These are phyloP conservation scores for Caenorhabditis doughertyi DNA, from an alignment of 2,888 invertebrate species.

Conservation along the genomic window DNA sequence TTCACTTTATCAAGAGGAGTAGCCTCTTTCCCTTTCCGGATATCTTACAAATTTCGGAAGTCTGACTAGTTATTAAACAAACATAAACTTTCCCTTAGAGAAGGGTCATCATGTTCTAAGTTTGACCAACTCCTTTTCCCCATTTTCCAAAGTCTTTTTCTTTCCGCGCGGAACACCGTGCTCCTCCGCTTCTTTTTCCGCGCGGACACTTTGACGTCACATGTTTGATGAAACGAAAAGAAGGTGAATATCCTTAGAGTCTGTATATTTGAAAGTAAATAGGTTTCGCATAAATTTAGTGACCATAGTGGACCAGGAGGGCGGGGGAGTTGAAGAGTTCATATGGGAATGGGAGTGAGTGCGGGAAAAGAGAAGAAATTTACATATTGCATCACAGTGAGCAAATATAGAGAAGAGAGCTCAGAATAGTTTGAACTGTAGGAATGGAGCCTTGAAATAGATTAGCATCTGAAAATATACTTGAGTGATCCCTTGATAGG, in stretches of 20 bases:
- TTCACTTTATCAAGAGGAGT: conserved; percentile 5
- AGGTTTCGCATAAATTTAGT: conserved; percentile 25
- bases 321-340: conserved; percentile 16
- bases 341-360: background rate
- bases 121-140: conserved; percentile 32
- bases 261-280: conserved; percentile 49
- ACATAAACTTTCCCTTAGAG: conserved; percentile 12
- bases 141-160: conserved; percentile 13
- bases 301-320: conserved; percentile 4
- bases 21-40: conserved; percentile 5
- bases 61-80: conserved; percentile 29
- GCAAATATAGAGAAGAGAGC: background rate
- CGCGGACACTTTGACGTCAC: conserved; percentile 54
- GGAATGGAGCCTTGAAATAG: background rate
- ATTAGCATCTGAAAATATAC: no score
- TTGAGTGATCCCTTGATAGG: no score
- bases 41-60: conserved; percentile 27
- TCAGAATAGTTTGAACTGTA: background rate
- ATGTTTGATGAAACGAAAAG: conserved; percentile 35
- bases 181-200: conserved; percentile 20
- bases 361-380: conserved; percentile 41
- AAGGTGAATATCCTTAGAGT: conserved; percentile 33
- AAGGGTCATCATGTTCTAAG: conserved; percentile 49
- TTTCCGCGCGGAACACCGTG: conserved; percentile 52
- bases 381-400: conserved; percentile 49